Evolutionary conservation across 2,797 vertebrate genomes (phyloP), one percentile per base, ranked within the genome.

Genomic region (Salarias fasciatus): DNA sequence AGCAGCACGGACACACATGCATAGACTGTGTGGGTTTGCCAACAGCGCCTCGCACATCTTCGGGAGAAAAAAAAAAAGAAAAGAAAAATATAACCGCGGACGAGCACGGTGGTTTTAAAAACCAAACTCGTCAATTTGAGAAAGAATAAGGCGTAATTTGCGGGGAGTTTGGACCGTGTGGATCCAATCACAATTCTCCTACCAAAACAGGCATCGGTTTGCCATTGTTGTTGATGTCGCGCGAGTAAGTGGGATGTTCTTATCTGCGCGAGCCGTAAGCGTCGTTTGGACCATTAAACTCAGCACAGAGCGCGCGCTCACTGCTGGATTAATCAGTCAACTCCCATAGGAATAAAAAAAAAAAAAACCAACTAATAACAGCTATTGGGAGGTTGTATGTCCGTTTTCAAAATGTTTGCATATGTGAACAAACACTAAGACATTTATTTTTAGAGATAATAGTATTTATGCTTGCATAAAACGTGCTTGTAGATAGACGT

Each of bases 211-310:
- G 81, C 68, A 31, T 76, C 53, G 83, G 79, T 83, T 86, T 91
- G 87, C 86, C 86, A 90, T 91, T 92, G 90, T 92, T 91, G 86
- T 88, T 88, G 86, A 76, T 80, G 88, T 89, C 87, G 81, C 81
- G 84, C 77, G 83, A 82, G 69, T 74, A 72, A 73, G 81, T 86
- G 86, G 79, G 86, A 82, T 80, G 86, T 79, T 60, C 70, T 64
- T 75, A 37, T 71, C 75, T 72, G 82, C 80, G 83, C 72, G 80
- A 84, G 78, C 63, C 52, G 11, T 63, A 79, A 75, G 76, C 73
- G 79, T 87, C 60, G 79, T 79, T 63, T 59, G 83, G 82, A 86
- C 83, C 85, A 82, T 85, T 86, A 84, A 83, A 85, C 84, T 75
- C 82, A 44, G 18, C 70, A 46, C 53, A 47, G 54, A 67, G 62